Evolutionary conservation across 1,140 invertebrate genomes (phyloP), one percentile per base, ranked within the genome.

Genomic region (Orchestia grillus): DNA sequence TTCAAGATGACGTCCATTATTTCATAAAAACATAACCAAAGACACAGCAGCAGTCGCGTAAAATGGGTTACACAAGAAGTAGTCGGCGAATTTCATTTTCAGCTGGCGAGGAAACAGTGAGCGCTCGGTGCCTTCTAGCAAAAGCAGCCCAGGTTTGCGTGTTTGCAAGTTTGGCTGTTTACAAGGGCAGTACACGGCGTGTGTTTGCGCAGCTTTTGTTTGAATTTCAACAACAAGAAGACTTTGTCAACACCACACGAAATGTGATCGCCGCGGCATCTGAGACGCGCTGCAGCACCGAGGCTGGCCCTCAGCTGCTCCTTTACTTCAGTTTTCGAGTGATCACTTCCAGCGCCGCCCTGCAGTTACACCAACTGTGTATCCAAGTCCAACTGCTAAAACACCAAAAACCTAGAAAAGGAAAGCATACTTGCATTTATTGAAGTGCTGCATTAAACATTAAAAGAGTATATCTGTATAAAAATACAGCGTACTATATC

Each of bases 191-290:
- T 90, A 90, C 88, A 44, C 43, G 88, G 88, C 62, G 62, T 42
- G 88, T 44, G 88, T 90, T 90, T 90, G 88, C 88, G 43, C 88
- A 90, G 88, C 88, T 90, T 90, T 90, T 90, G 88, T 90, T 90
- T 90, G 88, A 41, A 90, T 90, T 90, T 90, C 41, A 41, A 90
- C 88, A 90, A 90, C 88, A 90, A 90, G 88, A 90, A 90, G 88
- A 90, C 88, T 42, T 42, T 90, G 88, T 90, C n/a, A 90, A 44
- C 88, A 90, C 41, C n/a, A 44, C 88, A 44, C 88, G 88, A 90
- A 44, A 90, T 90, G 88, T 90, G 88, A 90, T 90, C 88, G 41
- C 28, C 6, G 41, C 88, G 43, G 88, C 88, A 41, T 77, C 62
- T 77, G 62, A 77, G 62, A 77, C 28, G 28, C 62, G 62, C 62